A percentile compares a stretch with the other conserved stretches of the same genome.
These are phyloP conservation scores for Chauna torquata DNA, from an alignment of 2,113 vertebrate species.

Conservation along the genomic window DNA sequence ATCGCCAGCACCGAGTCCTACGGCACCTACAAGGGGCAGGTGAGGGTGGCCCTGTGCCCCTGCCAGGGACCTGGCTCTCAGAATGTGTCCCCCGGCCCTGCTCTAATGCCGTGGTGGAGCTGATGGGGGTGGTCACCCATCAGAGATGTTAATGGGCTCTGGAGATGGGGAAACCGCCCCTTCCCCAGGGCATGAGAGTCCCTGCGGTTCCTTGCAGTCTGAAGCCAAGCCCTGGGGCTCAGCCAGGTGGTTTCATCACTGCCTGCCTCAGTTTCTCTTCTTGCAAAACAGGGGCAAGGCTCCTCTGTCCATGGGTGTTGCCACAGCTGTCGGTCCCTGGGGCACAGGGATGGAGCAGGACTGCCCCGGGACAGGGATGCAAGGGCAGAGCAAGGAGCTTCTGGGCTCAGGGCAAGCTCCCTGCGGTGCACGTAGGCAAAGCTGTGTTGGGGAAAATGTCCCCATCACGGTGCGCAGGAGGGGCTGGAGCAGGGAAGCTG, in stretches of 20 bases:
- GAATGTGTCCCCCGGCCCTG: not conserved
- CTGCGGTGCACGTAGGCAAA: fast-evolving
- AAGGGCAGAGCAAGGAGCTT: not conserved
- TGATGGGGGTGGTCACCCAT: not conserved
- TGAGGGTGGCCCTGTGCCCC: not conserved
- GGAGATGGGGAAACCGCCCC: not conserved
- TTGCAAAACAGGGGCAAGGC: not conserved
- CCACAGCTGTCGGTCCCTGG: not conserved
- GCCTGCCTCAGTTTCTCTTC: not conserved
- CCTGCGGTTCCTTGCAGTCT: not conserved
- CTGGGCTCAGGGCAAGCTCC: not conserved
- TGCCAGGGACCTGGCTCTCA: fast-evolving
- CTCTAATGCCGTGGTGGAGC: not conserved
- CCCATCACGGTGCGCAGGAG: fast-evolving
- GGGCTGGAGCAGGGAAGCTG: not conserved
- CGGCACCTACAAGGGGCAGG: conserved; percentile 82
- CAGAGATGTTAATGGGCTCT: not conserved
- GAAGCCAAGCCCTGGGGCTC: not conserved
- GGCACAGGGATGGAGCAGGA: not conserved
- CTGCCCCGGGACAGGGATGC: not conserved
- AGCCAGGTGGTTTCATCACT: not conserved
- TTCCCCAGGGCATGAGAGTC: not conserved
- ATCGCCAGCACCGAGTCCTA: conserved; percentile 81
- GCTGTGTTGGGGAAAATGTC: fast-evolving
- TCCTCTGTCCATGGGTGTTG: not conserved